Evolutionary conservation across 1,140 invertebrate genomes (phyloP), one percentile per base, ranked within the genome.

Genomic region (Leptinotarsa undecemlineata): DNA sequence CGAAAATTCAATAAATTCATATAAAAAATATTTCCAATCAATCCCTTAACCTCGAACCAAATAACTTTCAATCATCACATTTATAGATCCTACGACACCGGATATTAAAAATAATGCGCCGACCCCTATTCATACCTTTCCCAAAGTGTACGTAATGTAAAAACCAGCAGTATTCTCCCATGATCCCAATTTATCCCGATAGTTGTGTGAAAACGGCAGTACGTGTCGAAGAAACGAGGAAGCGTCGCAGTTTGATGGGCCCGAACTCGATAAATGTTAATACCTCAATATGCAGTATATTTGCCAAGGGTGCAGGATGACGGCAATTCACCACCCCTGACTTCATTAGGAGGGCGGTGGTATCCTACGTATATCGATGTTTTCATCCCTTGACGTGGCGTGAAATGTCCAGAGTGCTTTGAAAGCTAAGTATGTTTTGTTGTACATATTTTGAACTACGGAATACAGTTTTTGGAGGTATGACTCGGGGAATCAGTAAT

Each of bases 201-300:
- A 75, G 74, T 74, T 75, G 76, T 68, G 67, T 73, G 73, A 67
- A 71, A 79, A 77, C 70, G 68, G 74, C 67, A 26, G 72, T 79
- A 79, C 76, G 78, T 77, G 78, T 72, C 76, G 74, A 73, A 75
- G 61, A 73, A 77, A 74, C 61, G 69, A 62, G 70, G 48, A 19
- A 69, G 63, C 72, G 66, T 67, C 76, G 71, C 63, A 77, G 71
- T 76, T 77, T 77, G 76, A 79, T 79, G 72, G 78, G 64, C 71
- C 61, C 26, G 76, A 71, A 75, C 79, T 80, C 82, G 81, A 83
- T 83, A 83, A 83, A 83, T 83, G 82, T 83, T 83, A 82, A 83
- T 83, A 83, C 80, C 80, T 82, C 82, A 83, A 83, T 83, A 83
- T 83, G 82, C 82, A 83, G 80, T 83, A 83, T 83, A 83, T 83